These are phyloP conservation scores for Cephus runcator DNA, from an alignment of 2,888 invertebrate genomes.

Conservation along the genomic window DNA sequence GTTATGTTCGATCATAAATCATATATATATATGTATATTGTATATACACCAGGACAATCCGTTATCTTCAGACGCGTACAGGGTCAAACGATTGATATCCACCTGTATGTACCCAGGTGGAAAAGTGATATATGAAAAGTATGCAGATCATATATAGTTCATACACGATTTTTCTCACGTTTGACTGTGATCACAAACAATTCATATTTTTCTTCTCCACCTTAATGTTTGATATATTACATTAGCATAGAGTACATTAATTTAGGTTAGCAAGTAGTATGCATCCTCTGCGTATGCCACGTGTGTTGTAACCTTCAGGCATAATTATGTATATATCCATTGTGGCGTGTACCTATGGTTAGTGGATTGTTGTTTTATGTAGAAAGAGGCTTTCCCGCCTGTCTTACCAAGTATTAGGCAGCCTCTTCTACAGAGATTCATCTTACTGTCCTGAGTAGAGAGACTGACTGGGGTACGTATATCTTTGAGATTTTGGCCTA, in stretches of 20 bases:
- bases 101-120: no score
- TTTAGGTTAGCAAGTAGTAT: not conserved
- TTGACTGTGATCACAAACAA: no score
- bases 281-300: not conserved
- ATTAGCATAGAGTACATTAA: not conserved
- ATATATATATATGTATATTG: not conserved
- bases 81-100: not conserved
- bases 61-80: not conserved
- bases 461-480: not conserved
- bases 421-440: not conserved
- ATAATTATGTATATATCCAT: not conserved
- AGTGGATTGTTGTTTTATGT: not conserved
- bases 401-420: not conserved
- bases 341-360: not conserved
- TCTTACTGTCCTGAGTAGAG: not conserved
- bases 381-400: not conserved
- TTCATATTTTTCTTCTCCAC: no score
- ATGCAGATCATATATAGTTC: no score
- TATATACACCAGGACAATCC: not conserved
- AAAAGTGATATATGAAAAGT: no score
- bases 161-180: no score
- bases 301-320: not conserved
- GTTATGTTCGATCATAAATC: not conserved
- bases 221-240: not conserved
- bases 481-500: not conserved